phyloP scores from a whole-genome alignment of 1,140 invertebrate genomes.

The Helicorthomorpha holstii region DNA sequence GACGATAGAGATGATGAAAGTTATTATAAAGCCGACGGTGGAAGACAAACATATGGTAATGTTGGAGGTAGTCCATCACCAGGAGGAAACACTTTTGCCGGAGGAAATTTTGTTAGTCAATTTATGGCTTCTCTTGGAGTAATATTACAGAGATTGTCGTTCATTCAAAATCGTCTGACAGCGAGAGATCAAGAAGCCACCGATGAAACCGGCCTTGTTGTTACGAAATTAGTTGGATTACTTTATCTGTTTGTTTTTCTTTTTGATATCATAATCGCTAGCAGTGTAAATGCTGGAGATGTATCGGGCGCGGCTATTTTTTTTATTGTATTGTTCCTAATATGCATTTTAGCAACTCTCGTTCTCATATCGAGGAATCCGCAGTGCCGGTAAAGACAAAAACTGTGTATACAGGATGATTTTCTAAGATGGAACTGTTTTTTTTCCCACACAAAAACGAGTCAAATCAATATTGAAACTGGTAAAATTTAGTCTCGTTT shows the following conservation, averaged over 20 bases:
- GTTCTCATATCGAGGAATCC: constrained; percentile 73
- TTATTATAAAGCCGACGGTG: no score
- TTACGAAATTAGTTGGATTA: constrained; percentile 69
- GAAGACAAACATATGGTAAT: constrained; percentile 46
- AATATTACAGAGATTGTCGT: constrained; percentile 31
- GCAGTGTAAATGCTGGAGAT: constrained; percentile 37
- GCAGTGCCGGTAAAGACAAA: constrained; percentile 26
- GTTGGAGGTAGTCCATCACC: constrained; percentile 17
- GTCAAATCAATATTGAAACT: no score
- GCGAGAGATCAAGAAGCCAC: constrained; percentile 58
- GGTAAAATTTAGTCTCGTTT: constrained; percentile 6
- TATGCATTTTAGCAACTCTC: constrained; percentile 55
- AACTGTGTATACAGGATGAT: background rate
- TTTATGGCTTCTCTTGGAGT: constrained; percentile 27
- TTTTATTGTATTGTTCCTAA: constrained; percentile 48
- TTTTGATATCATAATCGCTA: constrained; percentile 66
- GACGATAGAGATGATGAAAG: background rate
- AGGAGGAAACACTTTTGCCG: constrained; percentile 5
- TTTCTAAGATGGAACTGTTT: background rate
- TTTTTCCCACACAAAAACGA: constrained; percentile 4
- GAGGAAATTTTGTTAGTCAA: background rate
- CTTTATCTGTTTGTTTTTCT: constrained; percentile 61
- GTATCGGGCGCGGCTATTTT: constrained; percentile 38
- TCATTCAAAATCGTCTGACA: constrained; percentile 60
- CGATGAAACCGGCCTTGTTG: constrained; percentile 56